A percentile compares a stretch with the other conserved stretches of the same genome.
Evolutionary conservation across 2,888 invertebrate species (phyloP).

Genomic region (Phania funesta): DNA sequence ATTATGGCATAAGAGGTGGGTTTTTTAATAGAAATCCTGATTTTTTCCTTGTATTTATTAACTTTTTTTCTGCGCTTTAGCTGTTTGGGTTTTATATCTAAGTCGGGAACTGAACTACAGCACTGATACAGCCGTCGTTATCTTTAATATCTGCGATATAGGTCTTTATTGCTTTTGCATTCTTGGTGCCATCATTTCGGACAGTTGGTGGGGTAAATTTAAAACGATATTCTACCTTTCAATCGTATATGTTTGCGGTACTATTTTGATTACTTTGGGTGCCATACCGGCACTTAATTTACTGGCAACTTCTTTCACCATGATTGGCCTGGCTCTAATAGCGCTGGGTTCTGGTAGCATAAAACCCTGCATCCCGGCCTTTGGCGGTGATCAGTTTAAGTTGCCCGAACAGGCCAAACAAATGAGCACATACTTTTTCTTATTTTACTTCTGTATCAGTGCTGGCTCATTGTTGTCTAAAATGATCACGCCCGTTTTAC

Average conservation of each 20-base stretch:
- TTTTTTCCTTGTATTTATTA: too few relatives aligned
- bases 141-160: slow-evolving; percentile 88
- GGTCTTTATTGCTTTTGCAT: slow-evolving; percentile 89
- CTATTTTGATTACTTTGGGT: slow-evolving; percentile 83
- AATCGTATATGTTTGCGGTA: slow-evolving; percentile 87
- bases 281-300: slow-evolving; percentile 82
- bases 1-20: slow-evolving; percentile 96
- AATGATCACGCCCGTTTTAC: background rate
- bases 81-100: slow-evolving; percentile 88
- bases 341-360: slow-evolving; percentile 83
- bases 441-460: background rate
- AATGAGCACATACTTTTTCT: background rate
- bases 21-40: too few relatives aligned
- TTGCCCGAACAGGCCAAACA: background rate
- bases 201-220: slow-evolving; percentile 90
- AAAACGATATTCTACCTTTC: slow-evolving; percentile 87
- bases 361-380: too few relatives aligned
- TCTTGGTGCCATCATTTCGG: slow-evolving; percentile 89
- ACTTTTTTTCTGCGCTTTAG: slow-evolving; percentile 78
- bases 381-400: background rate
- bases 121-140: slow-evolving; percentile 85
- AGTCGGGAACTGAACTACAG: slow-evolving; percentile 84
- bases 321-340: slow-evolving; percentile 86
- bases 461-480: background rate
- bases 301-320: slow-evolving; percentile 82